Conservation (phyloP, 2,113 vertebrate species). For the Seriola aureovittata region DNA sequence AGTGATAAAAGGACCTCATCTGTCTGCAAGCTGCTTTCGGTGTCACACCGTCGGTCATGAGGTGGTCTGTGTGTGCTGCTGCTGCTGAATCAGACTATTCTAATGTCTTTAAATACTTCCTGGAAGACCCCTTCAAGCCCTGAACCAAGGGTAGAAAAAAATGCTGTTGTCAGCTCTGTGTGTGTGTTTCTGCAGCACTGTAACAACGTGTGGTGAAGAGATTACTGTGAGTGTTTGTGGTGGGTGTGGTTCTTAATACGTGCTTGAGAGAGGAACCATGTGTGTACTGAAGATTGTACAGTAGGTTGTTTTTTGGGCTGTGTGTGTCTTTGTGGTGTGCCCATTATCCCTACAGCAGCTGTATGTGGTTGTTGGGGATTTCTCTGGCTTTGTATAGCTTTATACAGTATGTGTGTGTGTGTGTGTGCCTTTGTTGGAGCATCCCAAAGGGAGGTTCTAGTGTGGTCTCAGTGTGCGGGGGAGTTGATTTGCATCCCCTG, state of each 20-base stretch:
- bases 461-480: slow-evolving; percentile 45
- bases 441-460: slow-evolving; percentile 44
- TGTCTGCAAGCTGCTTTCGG: slow-evolving; percentile 56
- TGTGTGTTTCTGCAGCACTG: slow-evolving; percentile 31
- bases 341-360: slow-evolving; percentile 31
- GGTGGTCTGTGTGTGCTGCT: slow-evolving; percentile 6
- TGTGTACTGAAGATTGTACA: slow-evolving; percentile 60
- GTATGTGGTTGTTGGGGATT: slow-evolving; percentile 38
- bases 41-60: slow-evolving; percentile 5
- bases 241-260: slow-evolving; percentile 65
- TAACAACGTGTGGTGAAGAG: slow-evolving; percentile 21
- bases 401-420: slow-evolving; percentile 38
- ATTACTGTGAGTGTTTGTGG: slow-evolving; percentile 42
- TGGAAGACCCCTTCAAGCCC: slow-evolving; percentile 38
- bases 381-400: slow-evolving; percentile 18
- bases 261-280: slow-evolving; percentile 61
- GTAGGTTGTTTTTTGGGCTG: slow-evolving; percentile 19
- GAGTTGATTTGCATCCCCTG: slow-evolving; percentile 64
- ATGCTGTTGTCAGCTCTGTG: slow-evolving; percentile 29
- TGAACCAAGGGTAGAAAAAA: slow-evolving; percentile 26
- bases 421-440: slow-evolving; percentile 62
- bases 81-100: slow-evolving; percentile 30
- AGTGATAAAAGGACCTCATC: slow-evolving; percentile 57
- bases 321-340: slow-evolving; percentile 41
- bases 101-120: slow-evolving; percentile 47